These are phyloP conservation scores for Bursaphelenchus mucronatus DNA, from an alignment of 1,140 invertebrate genomes.

Conservation along the genomic window DNA sequence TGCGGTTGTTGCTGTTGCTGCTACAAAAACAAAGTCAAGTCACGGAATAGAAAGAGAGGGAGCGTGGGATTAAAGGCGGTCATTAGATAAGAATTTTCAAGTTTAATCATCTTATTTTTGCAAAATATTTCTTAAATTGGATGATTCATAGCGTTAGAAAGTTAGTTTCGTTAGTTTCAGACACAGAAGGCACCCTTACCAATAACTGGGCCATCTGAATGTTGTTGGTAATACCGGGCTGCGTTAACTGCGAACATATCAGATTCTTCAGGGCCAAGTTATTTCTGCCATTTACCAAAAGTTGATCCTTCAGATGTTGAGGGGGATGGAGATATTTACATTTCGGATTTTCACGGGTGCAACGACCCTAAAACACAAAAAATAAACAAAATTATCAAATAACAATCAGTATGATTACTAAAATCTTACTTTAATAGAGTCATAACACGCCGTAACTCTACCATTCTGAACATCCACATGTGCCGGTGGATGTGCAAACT, in stretches of 20 bases:
- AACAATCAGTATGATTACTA: background rate
- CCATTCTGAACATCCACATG: conserved; percentile 99
- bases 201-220: conserved; percentile 42
- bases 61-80: too few relatives aligned
- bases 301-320: conserved; percentile 75
- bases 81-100: too few relatives aligned
- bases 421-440: conserved; percentile 94
- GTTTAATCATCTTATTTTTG: too few relatives aligned
- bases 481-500: conserved; percentile 90
- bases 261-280: conserved; percentile 83
- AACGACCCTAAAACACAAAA: conserved; percentile 77
- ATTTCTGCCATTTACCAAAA: conserved; percentile 97
- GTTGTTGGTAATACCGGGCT: conserved; percentile 29
- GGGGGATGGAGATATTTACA: conserved; percentile 95
- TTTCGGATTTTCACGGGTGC: conserved; percentile 97
- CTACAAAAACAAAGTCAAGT: conserved; percentile 16
- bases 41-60: too few relatives aligned
- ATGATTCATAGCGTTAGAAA: background rate
- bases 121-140: background rate
- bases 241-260: conserved; percentile 43
- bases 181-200: conserved; percentile 23
- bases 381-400: conserved; percentile 1
- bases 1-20: conserved; percentile 46
- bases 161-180: background rate
- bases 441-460: conserved; percentile 98